These are phyloP conservation scores for Epistrophe eligans DNA, from an alignment of 2,888 invertebrate species.

Conservation along the genomic window DNA sequence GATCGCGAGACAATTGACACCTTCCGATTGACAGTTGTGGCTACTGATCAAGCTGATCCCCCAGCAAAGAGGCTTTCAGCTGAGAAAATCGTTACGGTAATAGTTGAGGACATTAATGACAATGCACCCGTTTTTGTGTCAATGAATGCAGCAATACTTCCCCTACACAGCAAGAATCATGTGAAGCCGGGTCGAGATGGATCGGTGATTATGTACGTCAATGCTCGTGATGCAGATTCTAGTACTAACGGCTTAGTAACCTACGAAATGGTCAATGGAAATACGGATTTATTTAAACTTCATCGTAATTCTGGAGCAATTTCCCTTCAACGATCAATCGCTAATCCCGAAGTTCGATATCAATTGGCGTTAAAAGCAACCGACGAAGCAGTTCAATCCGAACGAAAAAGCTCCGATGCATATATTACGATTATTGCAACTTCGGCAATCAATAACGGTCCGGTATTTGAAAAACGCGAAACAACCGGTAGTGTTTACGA, in stretches of 20 bases:
- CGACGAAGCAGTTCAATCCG: conserved; percentile 95
- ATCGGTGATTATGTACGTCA: conserved; percentile 90
- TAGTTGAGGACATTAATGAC: conserved; percentile 97
- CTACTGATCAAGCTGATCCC: conserved; percentile 94
- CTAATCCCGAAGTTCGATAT: conserved; percentile 89
- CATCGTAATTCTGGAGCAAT: conserved; percentile 92
- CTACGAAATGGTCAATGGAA: conserved; percentile 93
- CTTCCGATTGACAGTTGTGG: conserved; percentile 94
- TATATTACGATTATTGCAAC: conserved; percentile 93
- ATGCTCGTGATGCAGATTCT: conserved; percentile 94
- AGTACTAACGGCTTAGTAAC: conserved; percentile 96
- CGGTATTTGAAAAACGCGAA: conserved; percentile 87
- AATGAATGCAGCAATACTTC: conserved; percentile 95
- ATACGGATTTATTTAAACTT: conserved; percentile 91
- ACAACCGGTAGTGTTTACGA: conserved; percentile 93
- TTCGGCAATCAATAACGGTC: conserved; percentile 83
- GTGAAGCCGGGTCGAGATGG: conserved; percentile 85
- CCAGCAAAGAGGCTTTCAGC: conserved; percentile 90
- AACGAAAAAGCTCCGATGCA: conserved; percentile 93
- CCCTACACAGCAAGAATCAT: conserved; percentile 81
- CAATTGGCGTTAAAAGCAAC: conserved; percentile 94
- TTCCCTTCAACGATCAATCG: conserved; percentile 86
- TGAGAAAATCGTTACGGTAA: conserved; percentile 95
- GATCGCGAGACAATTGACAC: conserved; percentile 96
- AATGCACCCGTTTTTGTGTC: conserved; percentile 96